Conservation (phyloP, 1,140 invertebrate species). For the Cardiocondyla obscurior region DNA sequence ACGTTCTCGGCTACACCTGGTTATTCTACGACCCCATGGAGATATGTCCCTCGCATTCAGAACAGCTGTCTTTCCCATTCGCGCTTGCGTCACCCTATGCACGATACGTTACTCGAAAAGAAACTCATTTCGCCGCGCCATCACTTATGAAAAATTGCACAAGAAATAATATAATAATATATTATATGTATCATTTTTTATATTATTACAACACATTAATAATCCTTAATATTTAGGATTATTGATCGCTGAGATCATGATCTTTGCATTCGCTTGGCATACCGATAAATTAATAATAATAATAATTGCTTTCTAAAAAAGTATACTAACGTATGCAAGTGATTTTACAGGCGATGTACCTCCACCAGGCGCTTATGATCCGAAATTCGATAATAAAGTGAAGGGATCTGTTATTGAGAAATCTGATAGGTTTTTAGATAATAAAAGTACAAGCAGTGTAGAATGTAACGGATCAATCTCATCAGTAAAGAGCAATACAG, state of each 20-base stretch:
- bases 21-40: constrained; percentile 71
- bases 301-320: not conserved
- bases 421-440: constrained; percentile 78
- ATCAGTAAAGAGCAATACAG: constrained; percentile 67
- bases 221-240: too few relatives aligned
- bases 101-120: constrained; percentile 13
- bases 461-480: constrained; percentile 73
- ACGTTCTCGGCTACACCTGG: constrained; percentile 72
- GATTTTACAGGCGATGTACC: constrained; percentile 77
- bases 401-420: constrained; percentile 79
- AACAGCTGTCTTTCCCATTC: constrained; percentile 73
- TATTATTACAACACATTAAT: too few relatives aligned
- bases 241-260: too few relatives aligned
- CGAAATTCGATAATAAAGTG: constrained; percentile 79
- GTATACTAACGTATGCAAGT: not conserved
- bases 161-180: too few relatives aligned
- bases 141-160: too few relatives aligned
- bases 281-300: not conserved
- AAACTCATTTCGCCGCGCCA: not conserved
- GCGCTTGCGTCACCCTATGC: constrained; percentile 31
- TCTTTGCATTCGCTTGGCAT: too few relatives aligned
- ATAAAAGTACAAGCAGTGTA: constrained; percentile 72
- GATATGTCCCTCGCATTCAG: constrained; percentile 69
- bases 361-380: constrained; percentile 81
- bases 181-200: too few relatives aligned